phyloP scores from a whole-genome alignment of 1,140 invertebrate species.

The Diploscapter pachys region DNA sequence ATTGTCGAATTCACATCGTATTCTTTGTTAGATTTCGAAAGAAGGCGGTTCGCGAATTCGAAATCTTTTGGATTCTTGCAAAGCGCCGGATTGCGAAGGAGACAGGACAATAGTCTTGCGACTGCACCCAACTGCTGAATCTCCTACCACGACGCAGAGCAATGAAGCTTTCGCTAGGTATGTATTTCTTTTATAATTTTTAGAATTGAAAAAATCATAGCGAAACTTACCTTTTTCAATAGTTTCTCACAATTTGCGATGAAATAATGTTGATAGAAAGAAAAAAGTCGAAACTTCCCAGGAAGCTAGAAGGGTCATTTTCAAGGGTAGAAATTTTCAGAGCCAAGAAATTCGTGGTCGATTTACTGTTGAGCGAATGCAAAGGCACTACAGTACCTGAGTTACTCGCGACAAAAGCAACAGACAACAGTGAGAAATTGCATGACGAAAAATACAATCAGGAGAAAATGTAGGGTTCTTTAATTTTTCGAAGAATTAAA shows the following conservation, averaged over 20 bases:
- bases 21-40: too few relatives aligned
- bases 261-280: too few relatives aligned
- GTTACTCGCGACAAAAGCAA: neutral
- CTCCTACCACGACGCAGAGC: too few relatives aligned
- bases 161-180: too few relatives aligned
- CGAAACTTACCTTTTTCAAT: too few relatives aligned
- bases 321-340: neutral
- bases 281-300: neutral
- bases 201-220: too few relatives aligned
- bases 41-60: too few relatives aligned
- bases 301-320: neutral
- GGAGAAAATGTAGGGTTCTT: neutral
- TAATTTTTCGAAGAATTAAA: too few relatives aligned
- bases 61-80: neutral
- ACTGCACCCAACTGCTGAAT: slow-evolving; percentile 11
- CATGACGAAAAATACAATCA: neutral
- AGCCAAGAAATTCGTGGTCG: slow-evolving; percentile 24
- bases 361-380: slow-evolving; percentile 13
- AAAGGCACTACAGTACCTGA: slow-evolving; percentile 4
- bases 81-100: neutral
- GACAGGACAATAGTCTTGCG: slow-evolving; percentile 11
- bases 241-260: too few relatives aligned
- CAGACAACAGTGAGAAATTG: neutral
- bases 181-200: too few relatives aligned
- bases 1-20: too few relatives aligned